Evolutionary conservation across 2,888 invertebrate species (phyloP), one percentile per base, ranked within the genome.

Genomic region (Lycia hirtaria): DNA sequence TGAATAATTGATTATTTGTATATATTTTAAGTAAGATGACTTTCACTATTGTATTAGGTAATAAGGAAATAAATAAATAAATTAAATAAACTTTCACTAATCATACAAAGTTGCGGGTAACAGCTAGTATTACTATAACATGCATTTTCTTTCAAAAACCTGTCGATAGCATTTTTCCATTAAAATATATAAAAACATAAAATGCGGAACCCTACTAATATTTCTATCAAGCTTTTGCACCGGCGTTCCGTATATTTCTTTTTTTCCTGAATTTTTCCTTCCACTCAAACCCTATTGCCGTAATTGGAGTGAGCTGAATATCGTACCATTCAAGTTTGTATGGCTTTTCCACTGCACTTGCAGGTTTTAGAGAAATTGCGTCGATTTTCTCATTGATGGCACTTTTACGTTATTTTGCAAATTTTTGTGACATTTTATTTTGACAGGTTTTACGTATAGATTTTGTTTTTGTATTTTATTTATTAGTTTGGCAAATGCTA

Each of bases 271-370:
- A 70, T 72, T 72, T 69, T 70, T 62, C 56, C 63, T 68, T 69
- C 71, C 69, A 68, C 73, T 73, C 69, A 69, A 75, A 71, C 71
- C 71, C 73, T 72, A 75, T 71, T 68, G 67, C 74, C 63, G 68
- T 83, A 83, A 83, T 83, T 81, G 80, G 77, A 82, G 75, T 69
- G 69, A 57, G 53, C 73, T 75, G 77, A 72, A 79, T 76, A 78
- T 73, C 72, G 73, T 72, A 67, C 67, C 61, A 66, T 51, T 67
- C 56, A 71, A 78, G 68, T 76, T 80, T 76, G 48, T 76, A 76
- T 69, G 68, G 71, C 69, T 76, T 77, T 81, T 67, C 67, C 67
- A 74, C 65, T 70, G 68, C 53, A 41, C 32, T 54, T 48, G 41
- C 24, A 19, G 50, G 43, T 48, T 53, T 50, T 44, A 7, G 12